Percentiles rank a stretch among this genome's conserved stretches.
Conservation (phyloP, 1,140 invertebrate genomes). For the Chelonus insularis region DNA sequence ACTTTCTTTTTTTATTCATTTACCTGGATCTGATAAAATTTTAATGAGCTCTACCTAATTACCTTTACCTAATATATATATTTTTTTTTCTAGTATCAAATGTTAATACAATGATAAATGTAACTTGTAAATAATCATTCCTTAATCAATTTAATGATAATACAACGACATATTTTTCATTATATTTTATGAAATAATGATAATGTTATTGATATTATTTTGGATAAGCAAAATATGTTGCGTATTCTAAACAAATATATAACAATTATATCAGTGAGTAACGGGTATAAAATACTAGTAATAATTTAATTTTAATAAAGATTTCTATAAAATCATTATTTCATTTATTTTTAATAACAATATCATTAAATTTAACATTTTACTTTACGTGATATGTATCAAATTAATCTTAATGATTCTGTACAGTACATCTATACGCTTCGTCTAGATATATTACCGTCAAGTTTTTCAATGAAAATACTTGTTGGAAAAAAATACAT, state of each 20-base stretch:
- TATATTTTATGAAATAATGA: constrained; percentile 7
- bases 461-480: no score
- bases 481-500: no score
- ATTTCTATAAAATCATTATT: no score
- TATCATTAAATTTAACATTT: no score
- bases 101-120: background rate
- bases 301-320: background rate
- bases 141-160: constrained; percentile 14
- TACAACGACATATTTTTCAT: constrained; percentile 25
- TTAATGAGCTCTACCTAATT: no score
- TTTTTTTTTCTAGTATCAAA: background rate
- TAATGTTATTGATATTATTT: constrained; percentile 1
- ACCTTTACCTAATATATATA: background rate
- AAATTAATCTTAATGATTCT: no score
- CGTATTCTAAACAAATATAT: background rate
- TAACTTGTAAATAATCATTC: constrained; percentile 22
- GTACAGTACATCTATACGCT: no score
- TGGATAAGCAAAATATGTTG: constrained; percentile 5
- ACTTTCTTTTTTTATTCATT: constrained; percentile 3
- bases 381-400: no score
- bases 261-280: constrained; percentile 2
- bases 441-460: no score
- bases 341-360: no score
- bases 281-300: constrained; percentile 5
- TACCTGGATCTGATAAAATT: background rate